These are phyloP conservation scores for Araneus ventricosus DNA, from an alignment of 1,140 invertebrate species.

Conservation along the genomic window DNA sequence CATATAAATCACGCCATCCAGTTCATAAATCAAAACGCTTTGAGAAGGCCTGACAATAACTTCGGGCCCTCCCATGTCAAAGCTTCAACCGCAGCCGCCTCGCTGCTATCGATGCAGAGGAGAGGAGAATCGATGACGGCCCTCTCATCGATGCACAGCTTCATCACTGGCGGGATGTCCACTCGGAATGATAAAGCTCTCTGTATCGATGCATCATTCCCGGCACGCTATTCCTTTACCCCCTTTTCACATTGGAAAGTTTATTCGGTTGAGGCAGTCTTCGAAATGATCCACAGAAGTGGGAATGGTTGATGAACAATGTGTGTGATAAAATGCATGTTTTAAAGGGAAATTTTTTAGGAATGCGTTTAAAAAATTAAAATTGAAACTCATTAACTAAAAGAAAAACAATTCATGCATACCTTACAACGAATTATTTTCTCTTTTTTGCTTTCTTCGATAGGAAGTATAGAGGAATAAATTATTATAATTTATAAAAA, in stretches of 20 bases:
- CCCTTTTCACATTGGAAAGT: neutral
- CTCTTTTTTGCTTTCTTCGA: no score
- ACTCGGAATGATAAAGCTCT: neutral
- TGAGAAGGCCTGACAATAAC: conserved; percentile 65
- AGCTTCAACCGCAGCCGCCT: conserved; percentile 61
- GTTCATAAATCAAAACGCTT: conserved; percentile 70
- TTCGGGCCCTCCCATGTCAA: conserved; percentile 59
- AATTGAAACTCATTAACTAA: neutral
- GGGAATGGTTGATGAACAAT: no score
- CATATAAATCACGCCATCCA: conserved; percentile 61
- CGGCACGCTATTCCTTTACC: neutral
- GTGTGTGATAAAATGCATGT: no score
- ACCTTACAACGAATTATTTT: no score
- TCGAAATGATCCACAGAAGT: no score
- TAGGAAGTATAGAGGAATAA: no score
- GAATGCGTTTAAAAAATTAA: neutral
- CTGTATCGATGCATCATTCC: neutral
- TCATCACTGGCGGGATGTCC: neutral
- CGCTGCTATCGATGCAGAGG: conserved; percentile 40
- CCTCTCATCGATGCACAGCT: conserved; percentile 42
- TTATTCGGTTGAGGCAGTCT: neutral
- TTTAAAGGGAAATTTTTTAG: neutral
- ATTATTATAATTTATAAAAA: no score
- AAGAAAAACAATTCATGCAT: no score
- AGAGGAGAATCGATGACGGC: conserved; percentile 32